These are phyloP conservation scores for Nestor notabilis DNA, from an alignment of 2,113 vertebrate genomes.

Conservation along the genomic window DNA sequence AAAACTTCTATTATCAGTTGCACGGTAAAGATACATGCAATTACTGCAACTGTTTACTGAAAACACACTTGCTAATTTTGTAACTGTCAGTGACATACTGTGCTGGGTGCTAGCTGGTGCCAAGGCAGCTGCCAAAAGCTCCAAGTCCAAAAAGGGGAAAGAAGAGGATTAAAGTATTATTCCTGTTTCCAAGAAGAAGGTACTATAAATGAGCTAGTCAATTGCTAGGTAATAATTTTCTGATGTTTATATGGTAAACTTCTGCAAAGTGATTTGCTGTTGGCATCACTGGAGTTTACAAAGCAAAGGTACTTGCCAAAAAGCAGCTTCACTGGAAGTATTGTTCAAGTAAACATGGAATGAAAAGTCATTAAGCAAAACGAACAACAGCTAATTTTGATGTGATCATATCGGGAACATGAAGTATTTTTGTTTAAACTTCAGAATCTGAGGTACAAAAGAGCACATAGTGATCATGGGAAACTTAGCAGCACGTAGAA, in stretches of 20 bases:
- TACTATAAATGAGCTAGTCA: constrained; percentile 40
- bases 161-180: constrained; percentile 28
- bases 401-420: constrained; percentile 29
- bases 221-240: constrained; percentile 53
- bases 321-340: constrained; percentile 9
- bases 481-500: constrained; percentile 1
- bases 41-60: constrained; percentile 31
- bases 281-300: constrained; percentile 30
- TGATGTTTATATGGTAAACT: constrained; percentile 51
- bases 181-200: constrained; percentile 52
- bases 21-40: not conserved
- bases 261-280: constrained; percentile 12
- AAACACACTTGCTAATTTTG: constrained; percentile 33
- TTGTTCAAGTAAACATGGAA: constrained; percentile 4
- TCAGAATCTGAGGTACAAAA: constrained; percentile 21
- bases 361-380: constrained; percentile 46
- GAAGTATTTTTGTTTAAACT: constrained; percentile 35
- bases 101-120: not conserved
- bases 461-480: not conserved
- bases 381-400: constrained; percentile 35
- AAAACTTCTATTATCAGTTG: not conserved
- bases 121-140: constrained; percentile 36
- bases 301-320: constrained; percentile 41
- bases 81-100: constrained; percentile 12
- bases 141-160: constrained; percentile 38